Base-by-base conservation (phyloP, 1,140 invertebrate species). In the Euborellia annulipes region DNA sequence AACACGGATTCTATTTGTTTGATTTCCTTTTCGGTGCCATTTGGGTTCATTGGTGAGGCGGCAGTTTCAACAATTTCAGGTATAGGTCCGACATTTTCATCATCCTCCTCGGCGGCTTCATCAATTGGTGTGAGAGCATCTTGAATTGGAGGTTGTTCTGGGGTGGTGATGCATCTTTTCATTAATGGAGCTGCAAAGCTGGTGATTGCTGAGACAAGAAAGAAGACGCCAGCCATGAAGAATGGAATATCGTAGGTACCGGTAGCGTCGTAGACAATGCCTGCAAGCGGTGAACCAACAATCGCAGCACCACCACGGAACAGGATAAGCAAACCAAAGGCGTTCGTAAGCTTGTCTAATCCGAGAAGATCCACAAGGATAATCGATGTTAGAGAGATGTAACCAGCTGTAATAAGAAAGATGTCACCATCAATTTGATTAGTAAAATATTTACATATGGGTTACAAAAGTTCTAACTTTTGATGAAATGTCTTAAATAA, bases 371-470 rank as follows among this genome's bases (percentile, higher is more conserved):
- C 93, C 51, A 95, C 92, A 39, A 98, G 70, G 56, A 98, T 94
- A 59, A 98, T 97, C 16, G 94, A 98, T 27, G 93, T 97, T 34
- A 98, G 67, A 1, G 91, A 95, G 54, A 98, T 94, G 64, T 95
- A 98, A 22, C 91, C 92, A 51, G 93, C 89, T 92, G 67, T 50
- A 78, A 69, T 50, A 56, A 50, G 49, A 49, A 49, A 51, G 23
- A 4, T 6, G 11, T 27, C 11, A 27, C n/a, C n/a, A n/a, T n/a
- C n/a, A 11, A 6, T 27, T 27, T 27, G 4, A 27, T 27, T 27
- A 6, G 11, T 27, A 4, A 27, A 27, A 27, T 6, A 27, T 4
- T 27, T 27, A n/a, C n/a, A n/a, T 27, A 11, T 4, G 23, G 23
- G 23, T 6, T 6, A 27, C 4, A 27, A 11, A 27, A 27, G 23